Base-by-base conservation (phyloP, 2,797 vertebrate species). In the Masticophis lateralis region DNA sequence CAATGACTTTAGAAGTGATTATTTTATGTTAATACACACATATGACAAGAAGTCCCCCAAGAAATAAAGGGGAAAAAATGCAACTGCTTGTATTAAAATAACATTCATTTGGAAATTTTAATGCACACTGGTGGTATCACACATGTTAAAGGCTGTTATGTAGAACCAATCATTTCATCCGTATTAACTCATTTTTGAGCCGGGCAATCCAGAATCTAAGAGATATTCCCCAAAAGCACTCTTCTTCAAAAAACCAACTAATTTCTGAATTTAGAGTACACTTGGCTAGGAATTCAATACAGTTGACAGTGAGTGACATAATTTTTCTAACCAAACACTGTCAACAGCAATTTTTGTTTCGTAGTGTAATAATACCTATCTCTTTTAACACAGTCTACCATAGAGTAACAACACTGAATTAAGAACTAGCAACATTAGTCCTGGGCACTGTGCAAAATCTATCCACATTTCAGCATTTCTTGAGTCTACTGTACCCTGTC, bases 401-500 rank as follows among this genome's bases (percentile, higher is more conserved):
- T 95, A 95, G 97, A 8, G n/a, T 74, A 94, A 92, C 95, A 95
- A 59, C 37, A 87, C 61, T 7, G 91, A 95, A 92, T 93, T 95
- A 94, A 37, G 94, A 93, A 91, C 91, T 87, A 79, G 94, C 93
- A 95, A 93, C 89, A 69, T 95, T 92, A 91, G 95, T 93, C 93
- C 95, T 93, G 90, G 95, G 96, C 96, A 93, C 94, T 95, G 93
- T 28, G 61, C 94, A 97, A 96, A 97, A 97, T 96, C 95, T 86
- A 94, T 12, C 94, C 92, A 94, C 94, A 95, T 91, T 96, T 97
- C 96, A 95, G 97, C 97, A 98, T 98, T 96, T 97, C 96, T 92
- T 94, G 97, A 83, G 95, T 96, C 96, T 96, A 95, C 94, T 95
- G 97, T 96, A 97, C 97, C 96, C 95, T 97, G 97, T 98, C 97